Evolutionary conservation across 2,888 invertebrate species (phyloP), one percentile per base, ranked within the genome.

Genomic region (Nymphalis c-album): DNA sequence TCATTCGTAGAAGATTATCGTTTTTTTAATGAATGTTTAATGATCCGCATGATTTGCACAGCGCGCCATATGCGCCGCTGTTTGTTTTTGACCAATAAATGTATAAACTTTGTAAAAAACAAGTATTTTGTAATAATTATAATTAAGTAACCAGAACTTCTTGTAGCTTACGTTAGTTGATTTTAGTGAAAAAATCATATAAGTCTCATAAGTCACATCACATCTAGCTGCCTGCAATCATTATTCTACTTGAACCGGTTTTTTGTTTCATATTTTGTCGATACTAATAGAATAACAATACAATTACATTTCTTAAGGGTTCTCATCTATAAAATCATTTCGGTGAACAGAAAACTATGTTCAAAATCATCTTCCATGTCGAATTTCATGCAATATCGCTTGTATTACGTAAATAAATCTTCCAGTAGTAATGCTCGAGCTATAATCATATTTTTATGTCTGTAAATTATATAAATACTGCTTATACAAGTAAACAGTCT

Each of bases 91-190:
- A 72, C 83, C 82, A 85, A 85, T 84, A 78, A 76, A 78, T 86
- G 82, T 86, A 83, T 82, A 82, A 81, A 82, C 78, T 79, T 80
- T 84, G 81, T 84, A 84, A 81, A 83, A 82, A 80, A 76, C 83
- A 82, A 83, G 79, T 84, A 81, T 83, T 81, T 84, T 85, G 78
- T 80, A 81, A 77, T 82, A 80, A 78, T 80, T 81, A 78, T 75
- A 74, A 71, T 74, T 75, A 78, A 80, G 79, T 81, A 81, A 82
- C 77, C 78, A 78, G 75, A 80, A 79, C 78, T 84, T 78, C 78
- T 79, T 81, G 78, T 84, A 80, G 81, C 75, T 71, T 79, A 76
- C 76, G 76, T 80, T 82, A 81, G 82, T 85, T 82, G 79, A 81
- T 82, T 75, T 79, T 75, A 75, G 74, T 69, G 74, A 73, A 57